Base-by-base conservation (phyloP, 2,888 invertebrate species). In the Drosophila mettleri region DNA sequence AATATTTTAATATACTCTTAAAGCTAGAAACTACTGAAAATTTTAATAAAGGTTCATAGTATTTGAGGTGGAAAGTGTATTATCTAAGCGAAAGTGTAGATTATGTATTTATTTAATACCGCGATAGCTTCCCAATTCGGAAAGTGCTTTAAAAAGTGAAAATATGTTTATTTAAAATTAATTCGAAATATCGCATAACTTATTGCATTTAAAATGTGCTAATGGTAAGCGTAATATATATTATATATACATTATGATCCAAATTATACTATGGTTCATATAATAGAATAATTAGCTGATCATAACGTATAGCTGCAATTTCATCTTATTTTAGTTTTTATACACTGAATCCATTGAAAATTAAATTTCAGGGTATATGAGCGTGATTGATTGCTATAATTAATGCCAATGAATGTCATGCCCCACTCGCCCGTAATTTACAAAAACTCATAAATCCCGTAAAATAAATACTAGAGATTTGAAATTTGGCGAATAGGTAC, bases 221-320 rank as follows among this genome's bases (percentile, higher is more conserved):
- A 60, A 76, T 52, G 74, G 74, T 74, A 72, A 74, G 74, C 10
- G 41, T 4, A 9, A 14, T n/a, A 24, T n/a, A 8, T n/a, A 0
- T 41, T 22, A 14, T 22, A 14, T 41, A 8, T 5, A 3, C 16
- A 0, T 8, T 36, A 2, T 16, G 10, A 38, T 18, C n/a, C n/a
- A n/a, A n/a, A 18, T 10, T 1, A 39, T 12, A 10, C 12, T 7
- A 36, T 1, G 2, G 29, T 8, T 29, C n/a, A 29, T 29, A 29
- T 29, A 9, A 29, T 29, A 9, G 8, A 9, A 29, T 3, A 24
- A 24, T 24, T 6, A 6, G 24, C 24, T 24, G 24, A 24, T 24
- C 24, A 6, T 24, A 24, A 6, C 6, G 24, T 6, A 24, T 24
- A 3, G 6, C 6, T 24, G 3, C 6, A 24, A 29, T 29, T 5